These are phyloP conservation scores for Pelusios castaneus DNA, from an alignment of 2,113 vertebrate species.

Conservation along the genomic window DNA sequence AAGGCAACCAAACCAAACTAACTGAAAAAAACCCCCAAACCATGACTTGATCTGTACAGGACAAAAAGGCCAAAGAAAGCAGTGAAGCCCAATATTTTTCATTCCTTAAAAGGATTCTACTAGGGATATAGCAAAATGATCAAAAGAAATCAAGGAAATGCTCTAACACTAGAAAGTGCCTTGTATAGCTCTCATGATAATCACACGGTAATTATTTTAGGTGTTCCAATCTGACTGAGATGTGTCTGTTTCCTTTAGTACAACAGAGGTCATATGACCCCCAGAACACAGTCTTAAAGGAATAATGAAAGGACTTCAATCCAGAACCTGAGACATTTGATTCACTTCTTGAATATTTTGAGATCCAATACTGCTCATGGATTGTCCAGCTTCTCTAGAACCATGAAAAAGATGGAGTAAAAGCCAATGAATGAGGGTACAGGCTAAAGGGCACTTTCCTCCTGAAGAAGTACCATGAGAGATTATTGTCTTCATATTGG, in stretches of 20 bases:
- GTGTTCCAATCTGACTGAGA: neutral
- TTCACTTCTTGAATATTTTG: neutral
- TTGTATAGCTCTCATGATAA: neutral
- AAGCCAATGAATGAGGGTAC: neutral
- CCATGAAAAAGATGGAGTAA: neutral
- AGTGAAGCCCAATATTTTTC: neutral
- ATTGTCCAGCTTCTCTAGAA: neutral
- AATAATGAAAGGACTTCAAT: neutral
- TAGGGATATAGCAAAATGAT: neutral
- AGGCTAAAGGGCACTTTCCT: neutral
- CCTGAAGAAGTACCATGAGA: neutral
- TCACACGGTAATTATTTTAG: neutral
- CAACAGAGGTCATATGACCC: neutral
- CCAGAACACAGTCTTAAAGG: neutral
- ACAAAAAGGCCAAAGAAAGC: no score
- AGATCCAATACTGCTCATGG: no score
- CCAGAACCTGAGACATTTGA: neutral
- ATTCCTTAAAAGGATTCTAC: neutral
- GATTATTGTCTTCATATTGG: neutral
- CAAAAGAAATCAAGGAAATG: neutral
- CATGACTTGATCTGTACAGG: no score
- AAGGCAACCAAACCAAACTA: neutral
- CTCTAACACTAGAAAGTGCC: neutral
- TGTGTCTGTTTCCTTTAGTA: neutral
- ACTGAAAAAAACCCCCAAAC: neutral